These are phyloP conservation scores for Myioborus miniatus DNA, from an alignment of 2,797 vertebrate genomes.

Conservation along the genomic window DNA sequence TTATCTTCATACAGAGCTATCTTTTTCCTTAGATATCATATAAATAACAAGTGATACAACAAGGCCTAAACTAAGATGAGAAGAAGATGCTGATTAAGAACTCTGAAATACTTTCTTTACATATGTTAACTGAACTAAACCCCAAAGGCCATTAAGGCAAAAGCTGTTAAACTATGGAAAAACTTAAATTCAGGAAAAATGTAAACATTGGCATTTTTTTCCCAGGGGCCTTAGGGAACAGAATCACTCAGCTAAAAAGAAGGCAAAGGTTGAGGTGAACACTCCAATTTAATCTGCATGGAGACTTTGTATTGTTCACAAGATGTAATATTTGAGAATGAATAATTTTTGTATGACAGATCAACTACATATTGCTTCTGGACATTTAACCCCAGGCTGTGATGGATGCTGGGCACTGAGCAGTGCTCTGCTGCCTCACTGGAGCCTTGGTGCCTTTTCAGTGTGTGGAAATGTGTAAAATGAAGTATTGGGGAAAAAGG, in stretches of 20 bases:
- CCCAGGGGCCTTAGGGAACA: not conserved
- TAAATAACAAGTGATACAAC: not conserved
- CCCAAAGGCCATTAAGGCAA: not conserved
- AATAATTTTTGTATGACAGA: not conserved
- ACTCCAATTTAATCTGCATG: not conserved
- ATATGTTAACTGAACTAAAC: not conserved
- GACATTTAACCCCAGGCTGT: not conserved
- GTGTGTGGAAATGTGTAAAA: not conserved
- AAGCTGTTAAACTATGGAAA: not conserved
- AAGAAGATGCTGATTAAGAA: not conserved
- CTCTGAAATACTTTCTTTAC: not conserved
- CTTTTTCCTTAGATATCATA: not conserved
- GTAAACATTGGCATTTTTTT: not conserved
- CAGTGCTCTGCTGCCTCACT: not conserved
- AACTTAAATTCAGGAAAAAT: not conserved
- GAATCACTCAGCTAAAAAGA: not conserved
- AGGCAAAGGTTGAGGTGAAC: not conserved
- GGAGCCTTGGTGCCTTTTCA: not conserved
- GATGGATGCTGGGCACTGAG: not conserved
- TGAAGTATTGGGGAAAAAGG: not conserved
- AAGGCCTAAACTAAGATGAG: not conserved
- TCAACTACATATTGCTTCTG: not conserved
- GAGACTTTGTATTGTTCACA: not conserved
- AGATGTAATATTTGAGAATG: not conserved
- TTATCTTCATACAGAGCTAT: not conserved